A percentile compares a stretch with the other conserved stretches of the same genome.
Evolutionary conservation across 2,113 vertebrate species (phyloP).

Genomic region (Ibidorhyncha struthersii): DNA sequence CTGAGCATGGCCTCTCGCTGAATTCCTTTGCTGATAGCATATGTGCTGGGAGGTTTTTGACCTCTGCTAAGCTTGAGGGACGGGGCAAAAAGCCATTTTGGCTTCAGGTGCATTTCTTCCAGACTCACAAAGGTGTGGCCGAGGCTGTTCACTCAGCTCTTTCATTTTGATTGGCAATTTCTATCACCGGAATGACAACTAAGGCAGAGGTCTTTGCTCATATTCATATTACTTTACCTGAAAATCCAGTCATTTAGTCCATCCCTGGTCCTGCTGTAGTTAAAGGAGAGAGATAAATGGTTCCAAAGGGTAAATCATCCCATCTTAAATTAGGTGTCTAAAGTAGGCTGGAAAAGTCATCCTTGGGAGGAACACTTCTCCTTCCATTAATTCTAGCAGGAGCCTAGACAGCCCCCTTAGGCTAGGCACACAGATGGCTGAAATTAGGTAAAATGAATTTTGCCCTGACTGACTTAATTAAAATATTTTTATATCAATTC

Average conservation of each 20-base stretch:
- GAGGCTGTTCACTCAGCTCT: neutral
- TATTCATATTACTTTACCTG: neutral
- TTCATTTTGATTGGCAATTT: neutral
- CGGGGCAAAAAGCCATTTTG: neutral
- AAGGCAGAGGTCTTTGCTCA: neutral
- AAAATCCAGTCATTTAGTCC: neutral
- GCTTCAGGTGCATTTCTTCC: neutral
- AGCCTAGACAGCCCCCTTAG: neutral
- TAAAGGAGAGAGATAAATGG: neutral
- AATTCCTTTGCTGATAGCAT: neutral
- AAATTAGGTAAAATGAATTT: neutral
- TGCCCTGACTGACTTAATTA: neutral
- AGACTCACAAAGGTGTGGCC: neutral
- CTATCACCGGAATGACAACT: neutral
- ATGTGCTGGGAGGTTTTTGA: neutral
- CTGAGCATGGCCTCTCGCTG: fast-evolving
- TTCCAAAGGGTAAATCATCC: neutral
- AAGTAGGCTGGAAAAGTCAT: neutral
- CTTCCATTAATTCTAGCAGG: neutral
- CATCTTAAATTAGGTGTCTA: neutral
- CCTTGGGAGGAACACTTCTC: neutral
- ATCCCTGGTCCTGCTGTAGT: neutral
- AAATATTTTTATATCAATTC: neutral
- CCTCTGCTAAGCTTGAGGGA: neutral
- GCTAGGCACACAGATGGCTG: neutral